Conservation (phyloP, 1,140 invertebrate species). For the Calephelis virginiensis region DNA sequence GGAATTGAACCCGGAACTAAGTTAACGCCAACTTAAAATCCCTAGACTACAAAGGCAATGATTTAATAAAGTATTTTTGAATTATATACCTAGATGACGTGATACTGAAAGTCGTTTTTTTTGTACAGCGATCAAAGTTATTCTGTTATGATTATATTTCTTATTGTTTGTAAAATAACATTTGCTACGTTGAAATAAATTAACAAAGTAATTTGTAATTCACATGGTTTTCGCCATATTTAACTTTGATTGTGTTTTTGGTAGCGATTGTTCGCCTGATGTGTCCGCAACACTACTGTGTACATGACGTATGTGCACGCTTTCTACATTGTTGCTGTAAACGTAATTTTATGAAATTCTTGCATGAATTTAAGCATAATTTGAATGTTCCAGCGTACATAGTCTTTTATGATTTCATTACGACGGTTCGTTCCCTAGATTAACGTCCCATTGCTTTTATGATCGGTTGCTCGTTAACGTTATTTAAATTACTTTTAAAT, state of each 20-base stretch:
- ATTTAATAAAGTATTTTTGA: no score
- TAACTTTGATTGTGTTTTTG: not conserved
- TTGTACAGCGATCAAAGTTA: no score
- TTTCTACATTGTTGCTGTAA: slow-evolving; percentile 20
- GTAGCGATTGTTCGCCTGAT: not conserved
- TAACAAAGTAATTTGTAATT: no score
- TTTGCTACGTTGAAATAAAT: no score
- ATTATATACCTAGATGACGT: no score
- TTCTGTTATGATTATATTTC: no score
- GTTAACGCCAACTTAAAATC: no score
- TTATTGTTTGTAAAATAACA: no score
- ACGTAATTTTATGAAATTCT: slow-evolving; percentile 21
- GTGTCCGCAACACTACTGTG: slow-evolving; percentile 7
- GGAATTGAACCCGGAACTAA: no score
- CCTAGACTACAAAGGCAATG: no score
- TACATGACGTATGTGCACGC: slow-evolving; percentile 16
- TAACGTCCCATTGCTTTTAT: slow-evolving; percentile 14
- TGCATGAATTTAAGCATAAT: slow-evolving; percentile 15
- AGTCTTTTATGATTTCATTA: slow-evolving; percentile 14
- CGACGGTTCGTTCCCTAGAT: slow-evolving; percentile 1
- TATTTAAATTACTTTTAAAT: slow-evolving; percentile 17
- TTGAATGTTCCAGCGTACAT: slow-evolving; percentile 13
- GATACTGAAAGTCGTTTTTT: no score
- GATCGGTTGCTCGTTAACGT: slow-evolving; percentile 13
- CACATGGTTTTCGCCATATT: no score